Conservation (phyloP, 1,140 invertebrate species). For the Zaprionus gabonicus region DNA sequence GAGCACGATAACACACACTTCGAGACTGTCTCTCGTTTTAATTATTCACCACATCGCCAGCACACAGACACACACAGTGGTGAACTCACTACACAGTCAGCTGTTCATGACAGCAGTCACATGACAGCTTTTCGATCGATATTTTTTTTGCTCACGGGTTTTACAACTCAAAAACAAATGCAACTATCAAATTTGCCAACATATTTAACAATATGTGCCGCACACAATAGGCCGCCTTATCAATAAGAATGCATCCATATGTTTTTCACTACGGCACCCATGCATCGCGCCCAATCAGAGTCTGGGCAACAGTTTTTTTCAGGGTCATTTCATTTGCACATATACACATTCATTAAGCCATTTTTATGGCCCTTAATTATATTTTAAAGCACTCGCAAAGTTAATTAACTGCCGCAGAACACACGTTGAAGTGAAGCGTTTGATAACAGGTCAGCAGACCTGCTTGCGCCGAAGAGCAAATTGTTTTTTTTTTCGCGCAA, state of each 20-base stretch:
- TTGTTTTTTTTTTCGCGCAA: slow-evolving; percentile 25
- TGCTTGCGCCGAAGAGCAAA: slow-evolving; percentile 33
- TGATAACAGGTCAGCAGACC: slow-evolving; percentile 66
- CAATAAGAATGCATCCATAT: slow-evolving; percentile 14
- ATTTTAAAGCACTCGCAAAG: slow-evolving; percentile 17
- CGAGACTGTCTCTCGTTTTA: background rate
- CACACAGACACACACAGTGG: slow-evolving; percentile 41
- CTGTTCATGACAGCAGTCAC: slow-evolving; percentile 81
- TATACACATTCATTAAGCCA: slow-evolving; percentile 36
- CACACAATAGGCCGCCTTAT: slow-evolving; percentile 10
- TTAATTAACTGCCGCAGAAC: slow-evolving; percentile 11
- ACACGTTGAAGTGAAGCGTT: slow-evolving; percentile 8
- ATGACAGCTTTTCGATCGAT: slow-evolving; percentile 80
- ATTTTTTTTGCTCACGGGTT: slow-evolving; percentile 78
- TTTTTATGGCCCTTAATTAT: slow-evolving; percentile 6
- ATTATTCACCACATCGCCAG: slow-evolving; percentile 22
- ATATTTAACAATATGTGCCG: slow-evolving; percentile 46
- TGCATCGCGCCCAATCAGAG: background rate
- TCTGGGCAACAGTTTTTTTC: slow-evolving; percentile 48
- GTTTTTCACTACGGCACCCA: background rate
- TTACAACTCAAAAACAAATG: slow-evolving; percentile 54
- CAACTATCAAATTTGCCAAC: slow-evolving; percentile 44
- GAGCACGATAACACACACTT: slow-evolving; percentile 11
- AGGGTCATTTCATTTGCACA: slow-evolving; percentile 64
- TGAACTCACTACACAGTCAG: slow-evolving; percentile 66